These are phyloP conservation scores for Myotis findleyi DNA, from an alignment of 2,797 vertebrate genomes.

Conservation along the genomic window DNA sequence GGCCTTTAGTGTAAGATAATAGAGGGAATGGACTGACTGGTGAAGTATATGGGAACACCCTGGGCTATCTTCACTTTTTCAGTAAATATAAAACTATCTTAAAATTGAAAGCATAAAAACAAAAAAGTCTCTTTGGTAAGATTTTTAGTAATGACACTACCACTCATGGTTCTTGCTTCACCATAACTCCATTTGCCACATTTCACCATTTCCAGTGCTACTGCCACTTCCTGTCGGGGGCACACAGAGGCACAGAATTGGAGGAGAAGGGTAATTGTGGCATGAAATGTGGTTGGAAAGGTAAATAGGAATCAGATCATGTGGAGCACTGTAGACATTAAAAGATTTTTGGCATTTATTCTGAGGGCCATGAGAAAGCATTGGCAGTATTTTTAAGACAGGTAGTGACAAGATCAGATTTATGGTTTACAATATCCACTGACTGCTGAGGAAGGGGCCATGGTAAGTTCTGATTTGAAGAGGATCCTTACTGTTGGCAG, in stretches of 20 bases:
- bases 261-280: neutral
- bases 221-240: neutral
- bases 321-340: too few species aligned
- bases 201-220: neutral
- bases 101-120: neutral
- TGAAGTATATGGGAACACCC: neutral
- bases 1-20: neutral
- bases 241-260: rapidly evolving
- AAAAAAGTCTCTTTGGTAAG: neutral
- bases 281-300: neutral
- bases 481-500: neutral
- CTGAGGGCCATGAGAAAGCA: neutral
- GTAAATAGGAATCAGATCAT: rapidly evolving
- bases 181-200: rapidly evolving
- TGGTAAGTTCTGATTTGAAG: neutral
- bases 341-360: neutral
- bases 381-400: neutral
- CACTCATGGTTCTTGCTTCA: rapidly evolving
- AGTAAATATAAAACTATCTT: neutral
- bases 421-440: neutral
- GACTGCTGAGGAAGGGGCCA: neutral
- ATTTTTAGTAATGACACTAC: neutral
- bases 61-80: neutral
- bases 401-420: neutral
- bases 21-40: too few species aligned